Evolutionary conservation across 2,113 vertebrate genomes (phyloP).

Genomic region (Esox niger): DNA sequence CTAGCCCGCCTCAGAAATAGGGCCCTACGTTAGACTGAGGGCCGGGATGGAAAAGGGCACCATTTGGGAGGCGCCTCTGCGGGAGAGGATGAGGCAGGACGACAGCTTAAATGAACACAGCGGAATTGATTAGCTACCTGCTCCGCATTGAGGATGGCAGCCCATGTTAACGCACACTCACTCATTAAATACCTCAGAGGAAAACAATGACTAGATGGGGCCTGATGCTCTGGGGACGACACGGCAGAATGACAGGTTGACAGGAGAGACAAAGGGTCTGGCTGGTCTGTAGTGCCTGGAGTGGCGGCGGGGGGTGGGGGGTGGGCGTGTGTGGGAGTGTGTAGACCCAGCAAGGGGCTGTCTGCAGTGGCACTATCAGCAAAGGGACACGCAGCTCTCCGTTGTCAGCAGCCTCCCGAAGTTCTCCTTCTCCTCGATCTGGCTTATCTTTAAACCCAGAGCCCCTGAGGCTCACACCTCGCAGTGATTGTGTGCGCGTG

Average conservation of each 20-base stretch:
- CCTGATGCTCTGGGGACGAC: neutral
- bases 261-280: neutral
- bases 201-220: neutral
- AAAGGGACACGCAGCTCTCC: constrained; percentile 24
- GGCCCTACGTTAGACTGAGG: too few species aligned
- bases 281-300: neutral
- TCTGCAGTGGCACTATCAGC: constrained; percentile 11
- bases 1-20: neutral
- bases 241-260: neutral
- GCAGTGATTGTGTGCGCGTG: constrained; percentile 9
- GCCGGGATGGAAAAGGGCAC: too few species aligned
- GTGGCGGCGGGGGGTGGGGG: neutral
- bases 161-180: too few species aligned
- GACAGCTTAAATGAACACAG: neutral
- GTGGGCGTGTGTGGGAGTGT: neutral
- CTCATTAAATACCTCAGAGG: too few species aligned
- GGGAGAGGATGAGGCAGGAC: neutral
- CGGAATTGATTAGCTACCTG: neutral
- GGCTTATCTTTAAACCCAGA: constrained; percentile 54
- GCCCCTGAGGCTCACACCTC: constrained; percentile 14
- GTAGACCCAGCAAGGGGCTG: neutral
- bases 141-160: too few species aligned
- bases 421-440: constrained; percentile 1
- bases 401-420: constrained; percentile 40
- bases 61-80: neutral